Evolutionary conservation across 2,797 vertebrate genomes (phyloP), one percentile per base, ranked within the genome.

Genomic region (Neostethus bicornis): DNA sequence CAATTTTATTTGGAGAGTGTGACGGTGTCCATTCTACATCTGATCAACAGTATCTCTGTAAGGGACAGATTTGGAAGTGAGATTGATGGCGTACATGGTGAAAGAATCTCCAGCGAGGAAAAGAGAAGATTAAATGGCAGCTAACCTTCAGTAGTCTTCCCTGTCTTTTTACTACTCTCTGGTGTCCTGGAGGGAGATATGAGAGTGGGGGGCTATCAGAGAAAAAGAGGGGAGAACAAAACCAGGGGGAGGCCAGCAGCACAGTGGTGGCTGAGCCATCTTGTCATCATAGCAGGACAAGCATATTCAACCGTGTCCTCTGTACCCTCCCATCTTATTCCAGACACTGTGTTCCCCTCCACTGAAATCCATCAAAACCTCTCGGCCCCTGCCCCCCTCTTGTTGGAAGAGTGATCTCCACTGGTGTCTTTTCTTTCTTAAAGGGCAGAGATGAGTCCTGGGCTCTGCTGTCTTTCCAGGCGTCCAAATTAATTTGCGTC

Each of bases 211-310:
- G 73, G 54, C 64, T 25, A 64, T 58, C 51, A 47, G 77, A 53
- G 66, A 79, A 52, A 66, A 50, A 54, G 61, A 47, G 61, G 52
- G 53, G 44, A 58, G 75, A 29, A 24, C 41, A 58, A 56, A 70
- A 62, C 61, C 44, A 56, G 65, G 71, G 75, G 77, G 60, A 65
- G 73, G 68, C 65, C 51, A 20, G 68, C 78, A 79, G 85, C 86
- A 83, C 78, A 82, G 85, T 84, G 69, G 81, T 79, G 72, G 84
- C 80, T 86, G 81, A 86, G 86, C 86, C 87, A 89, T 86, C 89
- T 90, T 91, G 89, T 89, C 88, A 85, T 91, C 89, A 87, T 90
- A 89, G 87, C 86, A 82, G 89, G 89, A 88, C 87, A 81, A 89
- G 88, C 84, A 89, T 87, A 89, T 89, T 90, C 74, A 88, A 87